Evolutionary conservation across 2,113 vertebrate species (phyloP).

Genomic region (Oostethus manadensis): DNA sequence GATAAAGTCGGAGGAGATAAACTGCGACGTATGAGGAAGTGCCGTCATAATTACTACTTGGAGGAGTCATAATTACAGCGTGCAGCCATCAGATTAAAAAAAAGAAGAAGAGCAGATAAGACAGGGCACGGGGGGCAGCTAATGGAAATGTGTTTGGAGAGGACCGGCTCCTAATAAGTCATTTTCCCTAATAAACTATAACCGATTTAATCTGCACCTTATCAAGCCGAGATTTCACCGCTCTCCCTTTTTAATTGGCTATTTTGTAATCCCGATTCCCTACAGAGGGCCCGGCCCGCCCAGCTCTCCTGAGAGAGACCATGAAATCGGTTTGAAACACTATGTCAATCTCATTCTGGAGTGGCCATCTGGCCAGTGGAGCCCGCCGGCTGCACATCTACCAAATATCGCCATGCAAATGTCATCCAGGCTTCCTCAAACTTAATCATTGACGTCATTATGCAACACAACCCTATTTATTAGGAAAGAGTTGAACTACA

Average conservation of each 20-base stretch:
- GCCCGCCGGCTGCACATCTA: constrained; percentile 80
- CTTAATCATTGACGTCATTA: too few species aligned
- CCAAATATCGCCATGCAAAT: constrained; percentile 80
- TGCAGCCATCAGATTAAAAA: constrained; percentile 66
- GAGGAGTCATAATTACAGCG: constrained; percentile 72
- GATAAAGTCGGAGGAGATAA: constrained; percentile 48
- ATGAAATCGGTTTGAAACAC: constrained; percentile 99
- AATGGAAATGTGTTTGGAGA: constrained; percentile 79
- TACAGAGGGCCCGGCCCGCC: constrained; percentile 88
- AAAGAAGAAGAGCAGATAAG: constrained; percentile 65
- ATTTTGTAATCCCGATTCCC: constrained; percentile 99
- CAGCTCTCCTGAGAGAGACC: constrained; percentile 86
- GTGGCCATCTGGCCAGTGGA: constrained; percentile 96
- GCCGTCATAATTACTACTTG: constrained; percentile 67
- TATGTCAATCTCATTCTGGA: constrained; percentile 93
- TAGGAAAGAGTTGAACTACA: not conserved
- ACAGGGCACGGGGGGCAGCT: constrained; percentile 61
- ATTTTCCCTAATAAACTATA: constrained; percentile 83
- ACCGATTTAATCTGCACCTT: constrained; percentile 81
- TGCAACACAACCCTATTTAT: not conserved
- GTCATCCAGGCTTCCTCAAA: constrained; percentile 74
- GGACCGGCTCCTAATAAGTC: constrained; percentile 78
- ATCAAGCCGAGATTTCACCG: constrained; percentile 90
- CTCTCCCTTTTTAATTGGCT: constrained; percentile 95
- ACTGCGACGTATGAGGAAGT: constrained; percentile 63